Conservation (phyloP, 1,140 invertebrate species). For the Lerema accius region DNA sequence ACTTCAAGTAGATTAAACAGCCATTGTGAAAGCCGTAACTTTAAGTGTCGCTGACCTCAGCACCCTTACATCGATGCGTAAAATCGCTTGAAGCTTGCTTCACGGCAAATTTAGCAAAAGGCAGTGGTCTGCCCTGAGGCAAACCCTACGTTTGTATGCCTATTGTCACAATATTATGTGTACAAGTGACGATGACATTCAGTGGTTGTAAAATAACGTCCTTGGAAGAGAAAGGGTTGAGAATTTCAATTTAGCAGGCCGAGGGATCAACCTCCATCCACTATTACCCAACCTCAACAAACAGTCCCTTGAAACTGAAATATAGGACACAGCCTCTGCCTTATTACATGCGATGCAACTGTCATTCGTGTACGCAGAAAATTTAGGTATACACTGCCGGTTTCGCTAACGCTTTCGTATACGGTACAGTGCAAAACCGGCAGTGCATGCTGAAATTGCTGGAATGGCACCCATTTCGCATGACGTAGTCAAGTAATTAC, state of each 20-base stretch:
- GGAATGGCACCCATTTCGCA: conserved; percentile 7
- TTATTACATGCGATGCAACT: conserved; percentile 14
- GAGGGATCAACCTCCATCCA: conserved; percentile 43
- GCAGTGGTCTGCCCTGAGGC: no score
- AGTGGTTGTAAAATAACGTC: conserved; percentile 1
- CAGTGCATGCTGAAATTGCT: conserved; percentile 13
- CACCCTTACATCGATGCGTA: no score
- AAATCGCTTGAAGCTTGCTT: no score
- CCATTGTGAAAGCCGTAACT: no score
- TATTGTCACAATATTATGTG: not conserved
- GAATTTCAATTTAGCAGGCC: conserved; percentile 45
- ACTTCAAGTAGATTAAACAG: no score
- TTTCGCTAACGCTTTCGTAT: conserved; percentile 9
- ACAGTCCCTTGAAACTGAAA: conserved; percentile 51
- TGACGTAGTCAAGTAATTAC: conserved; percentile 32
- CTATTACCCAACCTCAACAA: conserved; percentile 44
- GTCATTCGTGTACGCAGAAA: conserved; percentile 10
- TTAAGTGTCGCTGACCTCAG: no score
- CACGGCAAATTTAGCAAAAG: not conserved
- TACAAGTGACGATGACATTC: not conserved
- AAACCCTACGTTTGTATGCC: no score
- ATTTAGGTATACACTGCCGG: conserved; percentile 21
- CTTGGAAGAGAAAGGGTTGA: conserved; percentile 26
- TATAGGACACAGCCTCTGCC: conserved; percentile 38
- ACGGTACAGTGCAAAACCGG: conserved; percentile 1